A percentile compares a stretch with the other conserved stretches of the same genome.
Evolutionary conservation across 2,113 vertebrate genomes (phyloP).

Genomic region (Solenodon paradoxus): DNA sequence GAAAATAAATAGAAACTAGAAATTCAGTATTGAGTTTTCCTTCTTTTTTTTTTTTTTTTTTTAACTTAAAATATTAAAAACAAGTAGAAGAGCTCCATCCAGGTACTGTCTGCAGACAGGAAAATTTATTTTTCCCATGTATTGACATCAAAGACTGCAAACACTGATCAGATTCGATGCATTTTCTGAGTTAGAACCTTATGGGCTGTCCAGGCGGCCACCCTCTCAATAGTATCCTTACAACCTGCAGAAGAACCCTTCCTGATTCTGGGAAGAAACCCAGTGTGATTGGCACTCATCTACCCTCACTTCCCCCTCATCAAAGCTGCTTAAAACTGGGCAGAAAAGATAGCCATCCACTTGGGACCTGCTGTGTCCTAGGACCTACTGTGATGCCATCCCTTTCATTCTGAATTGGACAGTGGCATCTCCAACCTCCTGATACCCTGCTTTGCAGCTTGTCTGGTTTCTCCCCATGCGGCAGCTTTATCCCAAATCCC

Average conservation of each 20-base stretch:
- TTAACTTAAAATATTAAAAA: background rate
- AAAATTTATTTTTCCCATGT: slow-evolving; percentile 9
- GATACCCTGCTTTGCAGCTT: background rate
- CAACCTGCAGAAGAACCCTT: slow-evolving; percentile 47
- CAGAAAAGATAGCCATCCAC: background rate
- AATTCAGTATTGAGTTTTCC: too few species aligned
- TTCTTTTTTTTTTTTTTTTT: too few species aligned
- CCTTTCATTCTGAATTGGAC: background rate
- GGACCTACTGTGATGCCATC: background rate
- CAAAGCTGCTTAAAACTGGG: slow-evolving; percentile 22
- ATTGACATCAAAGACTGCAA: slow-evolving; percentile 11
- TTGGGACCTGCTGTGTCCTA: background rate
- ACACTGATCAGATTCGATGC: slow-evolving; percentile 50
- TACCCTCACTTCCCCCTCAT: background rate
- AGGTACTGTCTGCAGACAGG: background rate
- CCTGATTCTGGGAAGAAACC: slow-evolving; percentile 34
- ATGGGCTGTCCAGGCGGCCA: slow-evolving; percentile 34
- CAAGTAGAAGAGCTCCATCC: background rate
- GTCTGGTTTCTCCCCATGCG: background rate
- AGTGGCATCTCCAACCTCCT: background rate
- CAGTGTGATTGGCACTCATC: background rate
- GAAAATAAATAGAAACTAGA: background rate
- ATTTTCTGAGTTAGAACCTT: slow-evolving; percentile 50
- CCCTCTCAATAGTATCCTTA: slow-evolving; percentile 48
- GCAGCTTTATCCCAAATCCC: background rate